Conservation (phyloP, 2,888 invertebrate species). For the Caenorhabditis plicata region DNA sequence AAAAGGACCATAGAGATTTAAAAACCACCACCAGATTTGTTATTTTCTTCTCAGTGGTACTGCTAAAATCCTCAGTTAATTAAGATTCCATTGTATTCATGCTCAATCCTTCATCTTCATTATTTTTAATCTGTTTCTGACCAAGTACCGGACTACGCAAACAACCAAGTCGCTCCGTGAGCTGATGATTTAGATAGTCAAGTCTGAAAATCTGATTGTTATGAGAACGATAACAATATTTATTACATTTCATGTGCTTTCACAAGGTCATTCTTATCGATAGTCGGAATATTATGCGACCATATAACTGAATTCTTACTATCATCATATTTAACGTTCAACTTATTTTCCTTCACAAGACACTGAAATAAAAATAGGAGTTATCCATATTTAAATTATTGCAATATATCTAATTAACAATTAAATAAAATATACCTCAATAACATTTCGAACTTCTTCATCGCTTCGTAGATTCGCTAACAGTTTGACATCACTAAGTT, state of each 20-base stretch:
- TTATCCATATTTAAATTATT: background rate
- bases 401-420: too few relatives aligned
- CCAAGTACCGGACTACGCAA: too few relatives aligned
- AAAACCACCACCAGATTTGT: too few relatives aligned
- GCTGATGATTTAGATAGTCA: slow-evolving; percentile 8
- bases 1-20: too few relatives aligned
- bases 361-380: slow-evolving; percentile 4
- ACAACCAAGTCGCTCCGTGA: slow-evolving; percentile 8
- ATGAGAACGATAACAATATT: background rate
- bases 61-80: too few relatives aligned
- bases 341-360: slow-evolving; percentile 9
- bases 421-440: slow-evolving; percentile 6
- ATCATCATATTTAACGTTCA: slow-evolving; percentile 12
- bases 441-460: background rate
- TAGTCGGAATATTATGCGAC: slow-evolving; percentile 7
- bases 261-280: slow-evolving; percentile 7
- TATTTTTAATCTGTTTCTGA: too few relatives aligned
- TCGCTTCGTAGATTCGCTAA: slow-evolving; percentile 5
- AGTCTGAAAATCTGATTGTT: slow-evolving; percentile 17
- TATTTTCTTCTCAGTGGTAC: too few relatives aligned
- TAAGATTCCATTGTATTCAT: slow-evolving; percentile 15
- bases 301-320: slow-evolving; percentile 10
- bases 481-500: slow-evolving; percentile 6
- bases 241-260: slow-evolving; percentile 8
- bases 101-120: slow-evolving; percentile 45